Evolutionary conservation across 2,113 vertebrate species (phyloP).

Genomic region (Sardina pilchardus): DNA sequence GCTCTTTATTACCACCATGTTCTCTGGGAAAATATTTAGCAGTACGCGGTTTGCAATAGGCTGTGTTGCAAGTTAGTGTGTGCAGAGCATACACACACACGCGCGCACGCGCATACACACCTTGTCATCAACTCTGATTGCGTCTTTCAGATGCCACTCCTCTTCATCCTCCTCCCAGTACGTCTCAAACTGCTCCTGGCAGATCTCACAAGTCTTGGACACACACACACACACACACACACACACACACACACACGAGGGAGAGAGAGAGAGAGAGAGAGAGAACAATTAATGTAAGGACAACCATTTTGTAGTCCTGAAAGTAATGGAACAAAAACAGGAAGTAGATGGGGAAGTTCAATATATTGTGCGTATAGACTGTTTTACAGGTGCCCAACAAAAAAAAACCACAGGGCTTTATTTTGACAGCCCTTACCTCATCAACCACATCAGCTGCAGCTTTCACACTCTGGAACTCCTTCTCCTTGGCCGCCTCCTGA

Average conservation of each 20-base stretch:
- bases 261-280: background rate
- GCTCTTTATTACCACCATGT: background rate
- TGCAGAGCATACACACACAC: background rate
- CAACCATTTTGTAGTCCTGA: too few relatives aligned
- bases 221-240: background rate
- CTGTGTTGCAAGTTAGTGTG: background rate
- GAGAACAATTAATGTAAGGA: too few relatives aligned
- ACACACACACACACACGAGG: background rate
- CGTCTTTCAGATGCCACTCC: constrained; percentile 97
- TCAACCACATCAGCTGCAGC: constrained; percentile 91
- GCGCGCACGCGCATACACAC: constrained; percentile 56
- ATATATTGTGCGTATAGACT: too few relatives aligned
- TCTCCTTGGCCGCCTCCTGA: constrained; percentile 94
- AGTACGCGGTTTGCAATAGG: background rate
- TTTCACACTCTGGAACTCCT: constrained; percentile 90
- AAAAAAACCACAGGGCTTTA: too few relatives aligned
- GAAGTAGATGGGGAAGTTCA: too few relatives aligned
- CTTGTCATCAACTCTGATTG: constrained; percentile 91
- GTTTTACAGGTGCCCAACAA: too few relatives aligned
- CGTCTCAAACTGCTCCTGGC: constrained; percentile 95
- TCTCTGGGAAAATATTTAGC: background rate
- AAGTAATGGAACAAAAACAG: too few relatives aligned
- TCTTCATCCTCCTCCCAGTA: constrained; percentile 99
- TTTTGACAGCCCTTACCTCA: constrained; percentile 72
- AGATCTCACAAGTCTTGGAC: constrained; percentile 91